Percentiles rank a stretch among this genome's conserved stretches.
Conservation (phyloP, 2,113 vertebrate species). For the Cebidichthys violaceus region DNA sequence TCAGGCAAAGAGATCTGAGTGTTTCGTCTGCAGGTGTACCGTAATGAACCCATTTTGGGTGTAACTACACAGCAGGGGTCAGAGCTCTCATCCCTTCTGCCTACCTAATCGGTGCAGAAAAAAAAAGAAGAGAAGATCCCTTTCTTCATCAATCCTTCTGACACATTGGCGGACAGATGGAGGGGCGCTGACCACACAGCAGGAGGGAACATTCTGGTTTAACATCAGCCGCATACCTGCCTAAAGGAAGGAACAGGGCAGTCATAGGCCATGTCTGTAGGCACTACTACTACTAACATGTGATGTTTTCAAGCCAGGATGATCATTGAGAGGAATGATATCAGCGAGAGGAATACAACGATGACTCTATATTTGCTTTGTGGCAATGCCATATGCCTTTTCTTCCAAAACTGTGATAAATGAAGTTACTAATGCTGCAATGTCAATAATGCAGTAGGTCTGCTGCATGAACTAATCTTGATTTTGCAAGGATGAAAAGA, state of each 20-base stretch:
- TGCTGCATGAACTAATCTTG: constrained; percentile 10
- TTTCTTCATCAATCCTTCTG: constrained; percentile 50
- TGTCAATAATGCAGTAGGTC: neutral
- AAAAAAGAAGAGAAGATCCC: neutral
- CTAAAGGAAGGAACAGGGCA: constrained; percentile 22
- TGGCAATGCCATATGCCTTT: neutral
- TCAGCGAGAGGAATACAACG: neutral
- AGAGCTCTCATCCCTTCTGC: constrained; percentile 48
- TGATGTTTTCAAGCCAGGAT: constrained; percentile 31
- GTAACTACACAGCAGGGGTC: constrained; percentile 69
- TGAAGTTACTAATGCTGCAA: neutral
- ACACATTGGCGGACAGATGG: constrained; percentile 59
- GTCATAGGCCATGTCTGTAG: neutral
- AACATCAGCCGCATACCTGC: constrained; percentile 63
- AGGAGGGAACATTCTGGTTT: constrained; percentile 42
- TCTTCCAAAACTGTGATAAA: neutral
- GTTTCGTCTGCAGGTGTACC: constrained; percentile 47
- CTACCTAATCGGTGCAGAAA: constrained; percentile 24
- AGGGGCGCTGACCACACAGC: constrained; percentile 59
- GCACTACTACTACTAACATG: neutral
- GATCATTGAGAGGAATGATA: constrained; percentile 11
- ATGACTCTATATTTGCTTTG: neutral
- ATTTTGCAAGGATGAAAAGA: constrained; percentile 39
- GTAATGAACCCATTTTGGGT: constrained; percentile 49
- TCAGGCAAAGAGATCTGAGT: constrained; percentile 29